phyloP scores from a whole-genome alignment of 2,113 vertebrate species.

The Cyanoderma ruficeps region DNA sequence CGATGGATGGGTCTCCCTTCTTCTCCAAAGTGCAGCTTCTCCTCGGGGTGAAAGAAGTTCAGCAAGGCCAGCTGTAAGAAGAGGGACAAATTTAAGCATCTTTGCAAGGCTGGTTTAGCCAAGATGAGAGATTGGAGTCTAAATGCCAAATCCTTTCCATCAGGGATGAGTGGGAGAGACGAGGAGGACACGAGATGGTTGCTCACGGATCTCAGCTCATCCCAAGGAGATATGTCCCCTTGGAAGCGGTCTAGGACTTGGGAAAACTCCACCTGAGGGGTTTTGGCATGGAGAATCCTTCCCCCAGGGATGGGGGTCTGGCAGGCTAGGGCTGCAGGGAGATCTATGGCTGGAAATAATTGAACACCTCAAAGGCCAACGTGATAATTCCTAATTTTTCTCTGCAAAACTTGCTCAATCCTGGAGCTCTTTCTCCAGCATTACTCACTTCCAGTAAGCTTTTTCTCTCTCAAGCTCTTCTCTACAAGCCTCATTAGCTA shows the following conservation, averaged over 20 bases:
- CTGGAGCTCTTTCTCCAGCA: neutral
- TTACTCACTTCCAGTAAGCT: constrained; percentile 40
- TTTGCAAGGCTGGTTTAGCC: neutral
- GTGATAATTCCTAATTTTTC: neutral
- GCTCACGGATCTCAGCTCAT: neutral
- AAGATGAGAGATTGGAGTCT: neutral
- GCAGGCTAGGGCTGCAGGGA: neutral
- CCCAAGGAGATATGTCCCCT: neutral
- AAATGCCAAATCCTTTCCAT: neutral
- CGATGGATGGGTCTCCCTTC: constrained; percentile 70
- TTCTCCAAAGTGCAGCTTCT: constrained; percentile 72
- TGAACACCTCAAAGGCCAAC: neutral
- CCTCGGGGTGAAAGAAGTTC: constrained; percentile 77
- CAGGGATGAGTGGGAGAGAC: fast-evolving
- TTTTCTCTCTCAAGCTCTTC: neutral
- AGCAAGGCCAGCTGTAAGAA: constrained; percentile 76
- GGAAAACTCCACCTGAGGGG: neutral
- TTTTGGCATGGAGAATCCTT: neutral
- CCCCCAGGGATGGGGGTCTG: neutral
- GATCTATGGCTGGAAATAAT: constrained; percentile 29
- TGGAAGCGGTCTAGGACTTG: neutral
- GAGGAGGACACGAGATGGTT: fast-evolving
- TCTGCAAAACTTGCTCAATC: constrained; percentile 22
- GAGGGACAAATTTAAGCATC: neutral
- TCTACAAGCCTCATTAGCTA: constrained; percentile 38